Base-by-base conservation (phyloP, 2,888 invertebrate genomes). In the Callosobruchus maculatus region DNA sequence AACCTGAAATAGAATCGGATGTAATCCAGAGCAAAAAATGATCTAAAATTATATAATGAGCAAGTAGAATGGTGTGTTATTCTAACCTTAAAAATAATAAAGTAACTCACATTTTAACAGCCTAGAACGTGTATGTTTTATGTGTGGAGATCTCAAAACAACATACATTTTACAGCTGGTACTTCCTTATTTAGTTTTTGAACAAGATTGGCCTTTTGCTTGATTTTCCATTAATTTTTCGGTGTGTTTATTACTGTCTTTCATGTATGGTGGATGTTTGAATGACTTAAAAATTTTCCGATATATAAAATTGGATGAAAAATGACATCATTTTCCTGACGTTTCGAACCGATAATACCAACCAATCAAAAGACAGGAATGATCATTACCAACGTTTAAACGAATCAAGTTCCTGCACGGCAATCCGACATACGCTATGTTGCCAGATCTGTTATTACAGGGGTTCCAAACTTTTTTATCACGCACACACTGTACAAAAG, bases 211-310 rank as follows among this genome's bases (percentile, higher is more conserved):
- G 73, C 22, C 31, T 75, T 73, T 69, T 13, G 70, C 21, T 74
- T 30, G 71, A 66, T 67, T 74, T 73, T 71, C 73, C 72, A 74
- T 76, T 68, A 66, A 76, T 73, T 66, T 77, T 76, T 73, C 49
- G 70, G 18, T 74, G 72, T 76, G 68, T 21, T 77, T 26, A 20
- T 71, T 73, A 76, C 74, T 78, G 70, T 72, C 71, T 68, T 71
- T 75, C 73, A 30, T 73, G 70, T 74, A 73, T 70, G 68, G 70
- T 73, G 70, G 68, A 68, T 72, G 74, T 73, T 74, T 77, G 76
- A 49, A 78, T 80, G 81, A 84, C 83, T 79, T 80, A 75, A 79
- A 82, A 84, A 83, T 81, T 82, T 83, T 82, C 82, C 82, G 79
- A 80, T 79, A 80, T 81, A 79, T 78, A 80, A 80, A 80, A 78